Evolutionary conservation across 2,888 invertebrate genomes (phyloP), one percentile per base, ranked within the genome.

Genomic region (Drosophila lutescens): DNA sequence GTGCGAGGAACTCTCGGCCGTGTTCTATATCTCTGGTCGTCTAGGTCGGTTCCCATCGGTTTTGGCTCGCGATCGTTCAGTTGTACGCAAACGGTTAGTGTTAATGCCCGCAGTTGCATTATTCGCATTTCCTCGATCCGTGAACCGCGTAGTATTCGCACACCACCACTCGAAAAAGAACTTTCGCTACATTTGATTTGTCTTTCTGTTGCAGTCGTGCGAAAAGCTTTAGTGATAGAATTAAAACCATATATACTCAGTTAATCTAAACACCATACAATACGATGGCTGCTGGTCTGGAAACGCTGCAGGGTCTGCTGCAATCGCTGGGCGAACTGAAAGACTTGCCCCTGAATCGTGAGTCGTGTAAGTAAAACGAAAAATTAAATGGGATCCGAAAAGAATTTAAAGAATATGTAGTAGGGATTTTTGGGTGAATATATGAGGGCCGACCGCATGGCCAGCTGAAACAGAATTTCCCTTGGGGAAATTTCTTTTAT

Each of bases 211-310:
- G 72, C 65, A 71, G 72, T 71, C 71, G 56, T 38, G 65, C 26
- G 46, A 10, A 71, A 47, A 63, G 70, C 70, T 70, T 46, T 60
- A 66, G 72, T 61, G 60, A 71, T 77, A 79, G 57, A 67, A 74
- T 59, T 59, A 17, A 59, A 44, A 66, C 49, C 61, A 53, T 43
- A 74, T 50, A 73, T 43, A 60, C 43, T 68, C 15, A 58, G 40
- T 76, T 40, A 78, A 58, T 32, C 40, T 41, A 68, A 32, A 72
- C 54, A 71, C 65, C 79, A 55, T 51, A 26, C 30, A 4, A 12
- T 23, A 62, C 62, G 77, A 90, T 90, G 90, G 89, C 90, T 69
- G 84, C 90, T 73, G 90, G 90, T 70, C 81, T 88, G 80, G 90
- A 89, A 80, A 79, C 83, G 75, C 77, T 90, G 67, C 78, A 90